Conservation (phyloP, 1,140 invertebrate species). For the Sarcophaga bullata region DNA sequence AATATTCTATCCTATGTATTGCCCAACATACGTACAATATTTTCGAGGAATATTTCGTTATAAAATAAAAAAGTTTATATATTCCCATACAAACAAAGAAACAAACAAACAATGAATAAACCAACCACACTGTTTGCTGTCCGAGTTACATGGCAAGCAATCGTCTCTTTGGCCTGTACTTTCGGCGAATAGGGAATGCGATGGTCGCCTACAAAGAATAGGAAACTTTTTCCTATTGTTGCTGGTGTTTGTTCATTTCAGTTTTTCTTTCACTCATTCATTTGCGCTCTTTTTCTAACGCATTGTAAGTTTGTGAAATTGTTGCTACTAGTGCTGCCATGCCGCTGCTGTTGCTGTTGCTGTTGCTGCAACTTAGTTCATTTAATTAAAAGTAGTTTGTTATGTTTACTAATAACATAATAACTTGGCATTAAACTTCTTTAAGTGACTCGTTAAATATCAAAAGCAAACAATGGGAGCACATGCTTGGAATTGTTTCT, state of each 20-base stretch:
- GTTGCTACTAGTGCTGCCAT: neutral
- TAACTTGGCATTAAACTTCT: constrained; percentile 41
- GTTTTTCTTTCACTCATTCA: neutral
- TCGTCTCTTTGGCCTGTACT: too few species aligned
- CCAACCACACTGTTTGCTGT: too few species aligned
- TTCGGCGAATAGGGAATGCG: neutral
- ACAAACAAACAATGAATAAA: too few species aligned
- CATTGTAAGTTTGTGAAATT: neutral
- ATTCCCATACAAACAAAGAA: constrained; percentile 8
- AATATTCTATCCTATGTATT: too few species aligned
- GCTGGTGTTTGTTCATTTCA: neutral
- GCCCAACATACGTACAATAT: neutral
- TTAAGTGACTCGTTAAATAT: constrained; percentile 41
- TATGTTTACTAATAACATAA: constrained; percentile 41
- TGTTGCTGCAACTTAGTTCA: constrained; percentile 36
- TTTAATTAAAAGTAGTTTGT: constrained; percentile 41
- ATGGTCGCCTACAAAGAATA: neutral
- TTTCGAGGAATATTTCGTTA: neutral
- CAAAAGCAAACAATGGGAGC: constrained; percentile 39
- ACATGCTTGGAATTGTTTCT: constrained; percentile 32
- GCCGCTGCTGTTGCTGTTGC: constrained; percentile 8
- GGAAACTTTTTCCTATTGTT: neutral
- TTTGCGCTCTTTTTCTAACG: neutral
- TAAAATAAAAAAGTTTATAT: neutral
- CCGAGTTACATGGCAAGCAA: too few species aligned